phyloP scores from a whole-genome alignment of 2,113 vertebrate genomes.

The Bostrychus sinensis region DNA sequence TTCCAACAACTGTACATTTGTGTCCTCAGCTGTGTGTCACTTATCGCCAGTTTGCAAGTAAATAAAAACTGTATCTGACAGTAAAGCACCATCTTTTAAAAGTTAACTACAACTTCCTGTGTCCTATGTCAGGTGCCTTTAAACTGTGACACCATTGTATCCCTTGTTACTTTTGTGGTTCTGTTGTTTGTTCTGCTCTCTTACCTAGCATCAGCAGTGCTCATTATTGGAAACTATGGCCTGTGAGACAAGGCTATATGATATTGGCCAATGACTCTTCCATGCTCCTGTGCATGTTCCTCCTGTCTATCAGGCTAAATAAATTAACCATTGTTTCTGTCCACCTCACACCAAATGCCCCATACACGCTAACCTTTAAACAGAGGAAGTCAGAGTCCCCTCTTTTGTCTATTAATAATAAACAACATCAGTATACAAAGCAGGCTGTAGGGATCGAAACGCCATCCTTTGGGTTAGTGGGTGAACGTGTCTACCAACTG shows the following conservation, averaged over 20 bases:
- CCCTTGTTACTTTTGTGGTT: neutral
- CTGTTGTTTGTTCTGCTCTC: slow-evolving; percentile 7
- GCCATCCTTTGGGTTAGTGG: too few species aligned
- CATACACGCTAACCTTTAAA: slow-evolving; percentile 23
- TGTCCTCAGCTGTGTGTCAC: slow-evolving; percentile 10
- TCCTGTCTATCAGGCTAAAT: slow-evolving; percentile 47
- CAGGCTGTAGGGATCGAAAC: too few species aligned
- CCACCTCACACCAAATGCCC: slow-evolving; percentile 15
- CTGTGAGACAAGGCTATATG: slow-evolving; percentile 26
- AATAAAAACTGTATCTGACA: slow-evolving; percentile 27
- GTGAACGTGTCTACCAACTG: too few species aligned
- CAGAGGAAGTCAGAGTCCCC: slow-evolving; percentile 37
- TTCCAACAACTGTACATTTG: slow-evolving; percentile 26
- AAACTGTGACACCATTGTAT: neutral
- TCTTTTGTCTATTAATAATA: too few species aligned
- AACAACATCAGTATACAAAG: too few species aligned
- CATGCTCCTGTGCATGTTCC: slow-evolving; percentile 32
- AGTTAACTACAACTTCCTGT: slow-evolving; percentile 21
- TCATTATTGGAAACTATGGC: slow-evolving; percentile 8
- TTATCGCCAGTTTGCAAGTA: neutral
- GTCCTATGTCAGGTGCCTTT: slow-evolving; percentile 23
- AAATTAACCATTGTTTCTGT: slow-evolving; percentile 31
- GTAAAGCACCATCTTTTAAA: neutral
- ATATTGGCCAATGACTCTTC: slow-evolving; percentile 31
- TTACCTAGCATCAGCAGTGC: slow-evolving; percentile 3